Evolutionary conservation across 2,888 invertebrate species (phyloP), one percentile per base, ranked within the genome.

Genomic region (Meganola albula): DNA sequence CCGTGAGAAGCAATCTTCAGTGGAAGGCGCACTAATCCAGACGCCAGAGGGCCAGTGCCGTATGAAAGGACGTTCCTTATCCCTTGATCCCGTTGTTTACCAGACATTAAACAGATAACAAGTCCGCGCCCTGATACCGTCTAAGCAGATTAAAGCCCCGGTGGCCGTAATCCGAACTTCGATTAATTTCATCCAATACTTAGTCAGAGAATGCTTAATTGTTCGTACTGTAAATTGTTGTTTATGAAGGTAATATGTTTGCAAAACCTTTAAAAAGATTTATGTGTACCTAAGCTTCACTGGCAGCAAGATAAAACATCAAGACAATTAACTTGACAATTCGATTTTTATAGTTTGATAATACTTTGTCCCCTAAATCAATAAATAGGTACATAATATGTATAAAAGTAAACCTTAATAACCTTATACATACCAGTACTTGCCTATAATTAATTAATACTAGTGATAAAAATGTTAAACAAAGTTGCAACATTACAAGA

Each of bases 21-120:
- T 58, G 63, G 67, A 69, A 69, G 63, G 65, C 67, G 53, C 58
- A 58, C 67, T 85, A 84, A 84, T 83, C 85, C 80, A 59, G 53
- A 55, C 63, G 76, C 83, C 82, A 53, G 71, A 79, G 83, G 84
- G 82, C 80, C 77, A 80, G 74, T 57, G 50, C 68, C 63, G 72
- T 75, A 78, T 78, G 74, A 74, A 79, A 83, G 83, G 84, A 83
- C 78, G 74, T 69, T 74, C 76, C 82, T 83, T 83, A 85, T 85
- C 85, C 84, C 79, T 84, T 85, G 83, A 86, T 84, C 85, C 86
- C 69, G 83, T 85, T 87, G 86, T 86, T 86, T 85, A 87, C 86
- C 87, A 87, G 85, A 86, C 87, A 86, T 87, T 87, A 85, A 87
- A 77, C 87, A 86, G 87, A 87, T 87, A 86, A 83, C 84, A 80